phyloP scores from a whole-genome alignment of 2,888 invertebrate species.

The Nipponacmea schrenckii region DNA sequence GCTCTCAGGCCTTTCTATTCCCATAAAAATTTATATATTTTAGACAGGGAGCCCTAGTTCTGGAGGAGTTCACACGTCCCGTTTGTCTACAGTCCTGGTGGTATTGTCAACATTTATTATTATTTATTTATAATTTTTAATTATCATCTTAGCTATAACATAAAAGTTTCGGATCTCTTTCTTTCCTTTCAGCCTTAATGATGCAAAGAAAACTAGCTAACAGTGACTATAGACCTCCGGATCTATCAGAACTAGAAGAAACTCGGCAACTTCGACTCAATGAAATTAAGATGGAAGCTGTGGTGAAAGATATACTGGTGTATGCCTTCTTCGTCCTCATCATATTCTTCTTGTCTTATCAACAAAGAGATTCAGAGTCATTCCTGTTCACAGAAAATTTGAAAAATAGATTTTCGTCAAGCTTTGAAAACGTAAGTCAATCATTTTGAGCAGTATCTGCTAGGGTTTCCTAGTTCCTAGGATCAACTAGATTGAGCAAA shows the following conservation, averaged over 20 bases:
- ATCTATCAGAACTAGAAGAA: slow-evolving; percentile 52
- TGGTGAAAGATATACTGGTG: slow-evolving; percentile 60
- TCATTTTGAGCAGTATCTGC: not conserved
- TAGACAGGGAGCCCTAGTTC: too few relatives aligned
- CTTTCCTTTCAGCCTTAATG: slow-evolving; percentile 54
- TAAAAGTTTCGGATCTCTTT: not conserved
- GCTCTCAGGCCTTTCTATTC: too few relatives aligned
- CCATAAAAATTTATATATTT: too few relatives aligned
- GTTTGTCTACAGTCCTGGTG: too few relatives aligned
- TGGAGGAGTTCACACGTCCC: too few relatives aligned
- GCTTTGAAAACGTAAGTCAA: slow-evolving; percentile 45
- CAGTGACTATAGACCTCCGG: slow-evolving; percentile 57
- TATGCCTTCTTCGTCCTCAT: slow-evolving; percentile 65
- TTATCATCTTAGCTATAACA: too few relatives aligned
- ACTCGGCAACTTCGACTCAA: slow-evolving; percentile 57
- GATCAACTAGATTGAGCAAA: too few relatives aligned
- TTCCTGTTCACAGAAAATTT: slow-evolving; percentile 54
- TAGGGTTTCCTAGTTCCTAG: too few relatives aligned
- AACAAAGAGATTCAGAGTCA: slow-evolving; percentile 61
- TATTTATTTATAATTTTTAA: too few relatives aligned
- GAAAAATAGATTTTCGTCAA: slow-evolving; percentile 52
- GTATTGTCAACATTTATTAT: too few relatives aligned
- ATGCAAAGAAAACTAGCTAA: slow-evolving; percentile 53
- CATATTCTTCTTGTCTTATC: slow-evolving; percentile 67
- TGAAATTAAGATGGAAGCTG: slow-evolving; percentile 65